Conservation (phyloP, 2,797 vertebrate genomes). For the Etheostoma perlongum region DNA sequence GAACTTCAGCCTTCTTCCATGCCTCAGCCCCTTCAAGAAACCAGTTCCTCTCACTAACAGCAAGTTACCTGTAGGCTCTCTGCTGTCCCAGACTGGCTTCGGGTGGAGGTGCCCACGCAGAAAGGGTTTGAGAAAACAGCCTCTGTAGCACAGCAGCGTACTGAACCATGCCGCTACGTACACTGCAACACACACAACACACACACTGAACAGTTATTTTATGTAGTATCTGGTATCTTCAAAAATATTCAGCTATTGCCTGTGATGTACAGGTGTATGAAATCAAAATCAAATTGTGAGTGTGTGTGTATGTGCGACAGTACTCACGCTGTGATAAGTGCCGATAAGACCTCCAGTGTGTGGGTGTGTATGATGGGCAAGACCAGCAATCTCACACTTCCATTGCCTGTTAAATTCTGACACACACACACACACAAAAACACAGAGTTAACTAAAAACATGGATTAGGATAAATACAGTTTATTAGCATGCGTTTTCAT, state of each 20-base stretch:
- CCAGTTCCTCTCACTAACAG: not conserved
- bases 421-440: conserved; percentile 5
- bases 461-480: not conserved
- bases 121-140: conserved; percentile 90
- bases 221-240: not conserved
- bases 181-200: conserved; percentile 54
- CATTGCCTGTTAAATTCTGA: conserved; percentile 90
- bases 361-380: conserved; percentile 88
- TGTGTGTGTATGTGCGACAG: not conserved
- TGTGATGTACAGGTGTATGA: not conserved
- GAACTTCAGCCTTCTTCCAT: too few species aligned
- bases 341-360: conserved; percentile 88
- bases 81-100: conserved; percentile 87
- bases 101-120: conserved; percentile 83
- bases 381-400: conserved; percentile 87
- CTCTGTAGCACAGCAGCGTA: conserved; percentile 86
- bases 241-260: not conserved
- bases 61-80: conserved; percentile 88
- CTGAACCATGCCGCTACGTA: conserved; percentile 83
- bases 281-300: not conserved
- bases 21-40: not conserved
- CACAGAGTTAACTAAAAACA: not conserved
- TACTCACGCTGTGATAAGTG: conserved; percentile 87
- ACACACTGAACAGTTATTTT: not conserved
- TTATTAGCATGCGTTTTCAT: too few species aligned